phyloP scores from a whole-genome alignment of 2,797 vertebrate species.

The Artibeus jamaicensis region DNA sequence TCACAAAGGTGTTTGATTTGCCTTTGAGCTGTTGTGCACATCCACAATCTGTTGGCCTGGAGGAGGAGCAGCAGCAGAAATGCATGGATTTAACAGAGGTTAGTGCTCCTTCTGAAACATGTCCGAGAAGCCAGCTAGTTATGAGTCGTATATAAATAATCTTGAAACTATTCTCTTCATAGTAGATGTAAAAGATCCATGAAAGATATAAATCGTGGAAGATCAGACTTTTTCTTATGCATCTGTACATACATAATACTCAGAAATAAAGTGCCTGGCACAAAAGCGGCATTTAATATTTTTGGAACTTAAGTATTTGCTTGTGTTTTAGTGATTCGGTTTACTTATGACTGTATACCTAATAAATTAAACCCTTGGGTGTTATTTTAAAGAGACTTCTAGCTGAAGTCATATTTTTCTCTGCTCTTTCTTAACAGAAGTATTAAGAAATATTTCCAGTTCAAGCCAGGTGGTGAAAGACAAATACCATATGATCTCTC shows the following conservation, averaged over 20 bases:
- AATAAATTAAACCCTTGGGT: neutral
- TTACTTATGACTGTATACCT: neutral
- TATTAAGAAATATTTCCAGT: neutral
- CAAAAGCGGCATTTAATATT: neutral
- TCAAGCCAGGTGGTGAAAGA: too few relatives aligned
- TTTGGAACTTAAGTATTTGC: neutral
- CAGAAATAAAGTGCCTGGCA: rapidly evolving
- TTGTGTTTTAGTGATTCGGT: neutral
- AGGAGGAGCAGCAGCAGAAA: neutral
- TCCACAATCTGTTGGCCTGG: rapidly evolving
- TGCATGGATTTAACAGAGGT: neutral
- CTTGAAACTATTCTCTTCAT: neutral
- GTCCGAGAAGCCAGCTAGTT: neutral
- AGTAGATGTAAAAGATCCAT: neutral
- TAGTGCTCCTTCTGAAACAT: neutral
- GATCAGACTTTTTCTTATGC: neutral
- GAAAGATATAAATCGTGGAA: neutral
- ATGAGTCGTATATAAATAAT: neutral
- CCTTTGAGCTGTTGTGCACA: neutral
- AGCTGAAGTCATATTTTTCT: neutral
- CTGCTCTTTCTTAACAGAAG: neutral
- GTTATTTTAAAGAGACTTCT: neutral
- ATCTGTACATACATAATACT: neutral
- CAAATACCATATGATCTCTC: too few relatives aligned
- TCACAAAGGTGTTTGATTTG: neutral